Evolutionary conservation across 2,113 vertebrate species (phyloP).

Genomic region (Mirza zaza): DNA sequence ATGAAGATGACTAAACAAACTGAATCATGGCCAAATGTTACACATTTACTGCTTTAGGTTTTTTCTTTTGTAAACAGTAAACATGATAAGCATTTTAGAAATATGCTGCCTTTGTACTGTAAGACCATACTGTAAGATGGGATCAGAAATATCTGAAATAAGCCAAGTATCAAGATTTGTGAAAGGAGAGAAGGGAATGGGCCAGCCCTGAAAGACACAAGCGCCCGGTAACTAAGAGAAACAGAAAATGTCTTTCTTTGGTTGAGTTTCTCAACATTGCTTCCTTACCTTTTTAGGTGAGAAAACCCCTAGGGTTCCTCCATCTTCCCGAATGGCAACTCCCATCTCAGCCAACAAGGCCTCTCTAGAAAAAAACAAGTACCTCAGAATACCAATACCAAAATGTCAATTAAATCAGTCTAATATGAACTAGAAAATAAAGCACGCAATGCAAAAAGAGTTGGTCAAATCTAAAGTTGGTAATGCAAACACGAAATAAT

Average conservation of each 20-base stretch:
- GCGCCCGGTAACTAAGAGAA: neutral
- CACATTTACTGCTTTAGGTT: neutral
- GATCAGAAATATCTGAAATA: constrained; percentile 42
- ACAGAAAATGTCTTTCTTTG: neutral
- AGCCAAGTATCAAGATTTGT: neutral
- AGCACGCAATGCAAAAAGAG: neutral
- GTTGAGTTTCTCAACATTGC: neutral
- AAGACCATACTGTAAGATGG: neutral
- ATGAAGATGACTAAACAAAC: neutral
- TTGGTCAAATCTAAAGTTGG: neutral
- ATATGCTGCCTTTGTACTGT: neutral
- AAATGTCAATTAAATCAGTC: neutral
- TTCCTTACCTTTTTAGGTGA: constrained; percentile 97
- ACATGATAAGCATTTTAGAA: constrained; percentile 10
- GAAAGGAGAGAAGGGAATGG: neutral
- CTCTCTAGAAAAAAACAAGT: constrained; percentile 86
- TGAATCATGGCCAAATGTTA: neutral
- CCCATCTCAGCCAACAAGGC: constrained; percentile 98
- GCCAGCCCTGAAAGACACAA: neutral
- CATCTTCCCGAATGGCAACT: constrained; percentile 98
- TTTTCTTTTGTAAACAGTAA: constrained; percentile 15
- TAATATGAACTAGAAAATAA: neutral
- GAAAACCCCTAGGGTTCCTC: constrained; percentile 97
- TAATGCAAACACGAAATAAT: neutral
- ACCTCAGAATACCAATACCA: neutral